Percentiles rank a stretch among this genome's conserved stretches.
phyloP scores from a whole-genome alignment of 2,797 vertebrate genomes.

The Anabacerthia variegaticeps region DNA sequence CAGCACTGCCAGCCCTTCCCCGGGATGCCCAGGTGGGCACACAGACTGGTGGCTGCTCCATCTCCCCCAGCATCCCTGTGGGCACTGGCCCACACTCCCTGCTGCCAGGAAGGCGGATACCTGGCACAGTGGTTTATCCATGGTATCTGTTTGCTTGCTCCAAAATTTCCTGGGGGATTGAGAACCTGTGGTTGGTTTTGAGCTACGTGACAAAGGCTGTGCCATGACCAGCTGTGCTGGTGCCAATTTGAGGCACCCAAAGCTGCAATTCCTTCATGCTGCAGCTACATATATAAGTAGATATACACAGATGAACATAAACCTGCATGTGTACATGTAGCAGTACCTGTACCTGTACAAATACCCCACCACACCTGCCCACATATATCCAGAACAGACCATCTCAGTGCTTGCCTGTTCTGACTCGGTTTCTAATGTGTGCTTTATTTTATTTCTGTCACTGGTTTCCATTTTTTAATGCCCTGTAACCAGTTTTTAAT shows the following conservation, averaged over 20 bases:
- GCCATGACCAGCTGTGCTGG: background rate
- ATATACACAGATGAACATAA: too few relatives aligned
- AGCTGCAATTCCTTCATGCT: background rate
- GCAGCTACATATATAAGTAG: accelerated
- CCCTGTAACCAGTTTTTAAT: background rate
- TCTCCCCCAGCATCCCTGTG: accelerated
- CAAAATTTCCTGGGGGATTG: background rate
- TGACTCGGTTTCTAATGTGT: background rate
- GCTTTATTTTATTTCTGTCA: background rate
- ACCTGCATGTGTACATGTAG: accelerated
- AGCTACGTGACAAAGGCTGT: background rate
- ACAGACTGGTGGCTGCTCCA: accelerated
- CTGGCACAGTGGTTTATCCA: background rate
- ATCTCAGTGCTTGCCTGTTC: background rate
- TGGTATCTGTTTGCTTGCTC: background rate
- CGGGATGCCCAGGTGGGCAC: accelerated
- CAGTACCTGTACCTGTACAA: accelerated
- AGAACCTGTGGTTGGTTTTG: background rate
- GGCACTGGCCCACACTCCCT: background rate
- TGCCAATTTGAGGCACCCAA: background rate
- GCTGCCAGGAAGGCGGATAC: background rate
- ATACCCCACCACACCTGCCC: background rate
- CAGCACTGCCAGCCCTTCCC: accelerated
- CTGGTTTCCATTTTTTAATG: background rate
- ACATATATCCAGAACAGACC: background rate